Conservation (phyloP, 2,113 vertebrate genomes). For the Planiliza haematocheilus region DNA sequence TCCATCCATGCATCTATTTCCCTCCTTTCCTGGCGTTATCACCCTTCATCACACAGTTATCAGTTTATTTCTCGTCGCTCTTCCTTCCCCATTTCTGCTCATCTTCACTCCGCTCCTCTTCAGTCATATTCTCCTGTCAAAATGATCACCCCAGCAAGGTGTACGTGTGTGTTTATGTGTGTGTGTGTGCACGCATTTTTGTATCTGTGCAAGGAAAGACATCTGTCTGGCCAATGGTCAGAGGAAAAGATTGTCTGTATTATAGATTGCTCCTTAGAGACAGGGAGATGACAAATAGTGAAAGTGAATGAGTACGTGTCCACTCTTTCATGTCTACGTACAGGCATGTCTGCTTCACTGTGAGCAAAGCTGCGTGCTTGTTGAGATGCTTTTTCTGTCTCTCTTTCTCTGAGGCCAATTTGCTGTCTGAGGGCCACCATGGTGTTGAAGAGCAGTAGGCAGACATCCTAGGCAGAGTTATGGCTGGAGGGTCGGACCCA, state of each 20-base stretch:
- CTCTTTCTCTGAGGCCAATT: conserved; percentile 74
- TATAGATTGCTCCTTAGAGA: conserved; percentile 72
- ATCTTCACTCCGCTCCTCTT: conserved; percentile 54
- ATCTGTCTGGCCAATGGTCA: conserved; percentile 65
- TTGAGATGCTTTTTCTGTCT: conserved; percentile 53
- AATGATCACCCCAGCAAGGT: conserved; percentile 58
- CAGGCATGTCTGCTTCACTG: conserved; percentile 13
- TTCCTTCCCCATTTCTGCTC: conserved; percentile 51
- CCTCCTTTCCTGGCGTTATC: conserved; percentile 74
- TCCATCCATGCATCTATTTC: conserved; percentile 65
- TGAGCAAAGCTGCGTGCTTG: conserved; percentile 36
- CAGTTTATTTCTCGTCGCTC: conserved; percentile 72
- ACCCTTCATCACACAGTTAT: conserved; percentile 80
- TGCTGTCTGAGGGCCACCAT: conserved; percentile 67
- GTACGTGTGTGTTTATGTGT: conserved; percentile 37
- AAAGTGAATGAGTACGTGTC: conserved; percentile 58
- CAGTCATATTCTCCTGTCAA: conserved; percentile 77
- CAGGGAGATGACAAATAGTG: conserved; percentile 57
- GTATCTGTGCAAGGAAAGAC: conserved; percentile 66
- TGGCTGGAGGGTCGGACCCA: conserved; percentile 80
- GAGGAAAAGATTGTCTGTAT: conserved; percentile 57
- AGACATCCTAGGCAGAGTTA: conserved; percentile 83
- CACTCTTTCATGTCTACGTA: conserved; percentile 56
- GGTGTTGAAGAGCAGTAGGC: conserved; percentile 49
- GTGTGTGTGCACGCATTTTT: conserved; percentile 22